phyloP scores from a whole-genome alignment of 2,888 invertebrate species.

The Lycia hirtaria region DNA sequence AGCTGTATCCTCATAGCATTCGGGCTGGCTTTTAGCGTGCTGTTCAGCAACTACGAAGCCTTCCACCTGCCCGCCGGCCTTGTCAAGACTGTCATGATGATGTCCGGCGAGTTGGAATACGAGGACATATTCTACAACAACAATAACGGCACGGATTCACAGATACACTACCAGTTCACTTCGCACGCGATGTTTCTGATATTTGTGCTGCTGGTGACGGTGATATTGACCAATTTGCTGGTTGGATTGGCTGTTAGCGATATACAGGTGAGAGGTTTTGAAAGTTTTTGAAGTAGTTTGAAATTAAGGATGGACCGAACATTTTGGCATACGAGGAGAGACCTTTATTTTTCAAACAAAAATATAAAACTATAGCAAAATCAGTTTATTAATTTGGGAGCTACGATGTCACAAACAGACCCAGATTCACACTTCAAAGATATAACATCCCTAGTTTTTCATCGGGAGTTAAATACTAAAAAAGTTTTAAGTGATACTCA shows the following conservation, averaged over 20 bases:
- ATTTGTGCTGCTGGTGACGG: conserved; percentile 92
- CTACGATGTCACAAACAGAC: no score
- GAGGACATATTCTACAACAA: conserved; percentile 92
- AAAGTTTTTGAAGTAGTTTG: not conserved
- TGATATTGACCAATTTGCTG: conserved; percentile 92
- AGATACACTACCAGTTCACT: conserved; percentile 88
- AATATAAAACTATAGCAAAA: no score
- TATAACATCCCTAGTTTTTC: no score
- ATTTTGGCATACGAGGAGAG: no score
- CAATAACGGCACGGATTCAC: conserved; percentile 72
- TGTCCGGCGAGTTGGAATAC: conserved; percentile 94
- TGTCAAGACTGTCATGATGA: conserved; percentile 94
- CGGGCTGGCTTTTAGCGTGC: conserved; percentile 91
- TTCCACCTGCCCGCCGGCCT: conserved; percentile 88
- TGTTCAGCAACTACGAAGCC: conserved; percentile 91
- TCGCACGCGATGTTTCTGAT: conserved; percentile 91
- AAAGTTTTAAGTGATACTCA: no score
- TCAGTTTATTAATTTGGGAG: no score
- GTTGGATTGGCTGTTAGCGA: conserved; percentile 95
- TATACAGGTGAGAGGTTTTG: conserved; percentile 83
- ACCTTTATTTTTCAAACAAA: no score
- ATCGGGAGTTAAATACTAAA: no score
- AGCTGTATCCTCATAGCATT: conserved; percentile 92
- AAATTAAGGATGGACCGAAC: not conserved
- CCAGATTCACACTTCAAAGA: no score